Conservation (phyloP, 2,888 invertebrate species). For the Epinotia bilunana region DNA sequence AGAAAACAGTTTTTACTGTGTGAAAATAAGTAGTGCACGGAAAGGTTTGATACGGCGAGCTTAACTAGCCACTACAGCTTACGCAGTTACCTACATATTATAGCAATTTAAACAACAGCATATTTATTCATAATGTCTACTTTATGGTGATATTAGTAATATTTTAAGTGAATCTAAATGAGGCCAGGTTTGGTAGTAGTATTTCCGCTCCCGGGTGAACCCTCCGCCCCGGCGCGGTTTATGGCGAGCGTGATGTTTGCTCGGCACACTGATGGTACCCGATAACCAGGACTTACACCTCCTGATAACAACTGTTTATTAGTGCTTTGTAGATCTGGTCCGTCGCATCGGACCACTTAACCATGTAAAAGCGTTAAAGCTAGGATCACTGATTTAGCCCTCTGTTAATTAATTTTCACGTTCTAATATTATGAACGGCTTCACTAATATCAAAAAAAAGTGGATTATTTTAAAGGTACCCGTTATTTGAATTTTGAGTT, state of each 20-base stretch:
- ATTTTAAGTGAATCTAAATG: constrained; percentile 15
- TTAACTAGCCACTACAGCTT: constrained; percentile 28
- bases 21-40: too few species aligned
- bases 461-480: too few species aligned
- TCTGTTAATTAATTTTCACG: neutral
- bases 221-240: constrained; percentile 46
- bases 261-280: constrained; percentile 54
- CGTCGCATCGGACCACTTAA: constrained; percentile 7
- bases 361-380: neutral
- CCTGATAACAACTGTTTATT: constrained; percentile 56
- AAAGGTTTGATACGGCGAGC: constrained; percentile 44
- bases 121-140: neutral
- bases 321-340: constrained; percentile 34
- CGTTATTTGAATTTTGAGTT: too few species aligned
- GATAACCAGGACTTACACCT: constrained; percentile 58
- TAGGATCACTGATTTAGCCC: neutral
- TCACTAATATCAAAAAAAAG: too few species aligned
- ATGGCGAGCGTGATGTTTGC: constrained; percentile 55
- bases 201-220: constrained; percentile 44
- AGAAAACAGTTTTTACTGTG: too few species aligned
- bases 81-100: neutral
- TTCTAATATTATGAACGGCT: too few species aligned
- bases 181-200: constrained; percentile 8
- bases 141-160: neutral
- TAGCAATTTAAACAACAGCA: neutral